phyloP scores from a whole-genome alignment of 2,113 vertebrate species.

The Pteropus alecto region DNA sequence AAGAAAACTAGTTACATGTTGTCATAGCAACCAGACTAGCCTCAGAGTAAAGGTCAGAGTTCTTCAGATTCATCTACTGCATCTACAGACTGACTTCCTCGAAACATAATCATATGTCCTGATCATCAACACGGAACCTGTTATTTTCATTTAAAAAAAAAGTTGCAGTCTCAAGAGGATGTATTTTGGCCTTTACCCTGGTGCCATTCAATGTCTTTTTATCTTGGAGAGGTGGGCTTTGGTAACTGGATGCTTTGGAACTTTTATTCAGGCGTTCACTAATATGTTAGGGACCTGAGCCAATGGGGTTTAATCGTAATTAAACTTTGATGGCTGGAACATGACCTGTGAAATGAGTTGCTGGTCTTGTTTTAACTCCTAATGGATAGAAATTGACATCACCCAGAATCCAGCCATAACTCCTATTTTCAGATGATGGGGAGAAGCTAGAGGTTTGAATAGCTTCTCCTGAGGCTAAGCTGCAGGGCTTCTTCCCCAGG shows the following conservation, averaged over 20 bases:
- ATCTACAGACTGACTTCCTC: conserved; percentile 57
- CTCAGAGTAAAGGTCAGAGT: conserved; percentile 40
- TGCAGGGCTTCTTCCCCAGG: not conserved
- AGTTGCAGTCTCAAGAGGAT: not conserved
- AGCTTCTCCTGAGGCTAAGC: not conserved
- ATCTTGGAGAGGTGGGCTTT: conserved; percentile 44
- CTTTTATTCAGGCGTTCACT: conserved; percentile 3
- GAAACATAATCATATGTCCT: conserved; percentile 36
- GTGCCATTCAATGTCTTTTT: conserved; percentile 30
- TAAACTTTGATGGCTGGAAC: conserved; percentile 55
- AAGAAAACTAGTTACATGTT: conserved; percentile 19
- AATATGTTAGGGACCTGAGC: not conserved
- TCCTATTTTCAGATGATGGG: not conserved
- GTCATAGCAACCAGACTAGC: conserved; percentile 47
- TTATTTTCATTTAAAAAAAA: conserved; percentile 40
- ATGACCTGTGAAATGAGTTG: conserved; percentile 61
- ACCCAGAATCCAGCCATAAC: not conserved
- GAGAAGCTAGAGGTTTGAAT: not conserved
- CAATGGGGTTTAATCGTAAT: conserved; percentile 54
- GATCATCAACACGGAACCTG: not conserved
- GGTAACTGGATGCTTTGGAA: conserved; percentile 31
- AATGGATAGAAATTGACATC: conserved; percentile 11
- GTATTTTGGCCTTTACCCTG: not conserved
- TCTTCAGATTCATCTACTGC: conserved; percentile 33
- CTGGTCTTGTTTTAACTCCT: conserved; percentile 49